Evolutionary conservation across 2,888 invertebrate species (phyloP), one percentile per base, ranked within the genome.

Genomic region (Drosophila limbata): DNA sequence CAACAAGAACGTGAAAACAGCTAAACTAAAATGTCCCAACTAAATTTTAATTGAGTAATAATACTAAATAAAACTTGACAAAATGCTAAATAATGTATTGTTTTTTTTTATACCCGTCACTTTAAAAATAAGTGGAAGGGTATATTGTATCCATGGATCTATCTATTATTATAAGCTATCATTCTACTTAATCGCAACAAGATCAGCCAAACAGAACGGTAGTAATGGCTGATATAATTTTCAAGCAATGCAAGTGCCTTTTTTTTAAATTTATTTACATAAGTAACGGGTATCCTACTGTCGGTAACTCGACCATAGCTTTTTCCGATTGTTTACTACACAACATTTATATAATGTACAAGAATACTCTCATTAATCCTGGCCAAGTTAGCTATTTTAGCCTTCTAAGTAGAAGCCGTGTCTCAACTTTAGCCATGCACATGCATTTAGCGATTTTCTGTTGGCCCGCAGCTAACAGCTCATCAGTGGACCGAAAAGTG

Each of bases 41-140:
- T 85, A 81, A 81, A 84, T 88, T 88, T 85, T 88, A 85, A 88
- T 83, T 88, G 88, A 88, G 78, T 88, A 85, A 83, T 85, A 81
- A 73, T 83, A 71, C 63, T 80, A 78, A 88, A 88, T 81, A 85
- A 77, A 85, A 81, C 62, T 68, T 74, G 61, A 69, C 45, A 77
- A 73, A 77, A 73, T 77, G 73, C 73, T 60, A 62, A 57, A 56
- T 53, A 53, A 10, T 8, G 0, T 4, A 19, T 19, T 53, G 21
- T 52, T 52, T 52, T 28, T 28, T 28, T 28, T 21, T 21, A 21
- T n/a, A n/a, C n/a, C n/a, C n/a, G n/a, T n/a, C n/a, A n/a, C n/a
- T n/a, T n/a, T n/a, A n/a, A n/a, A n/a, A n/a, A n/a, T n/a, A n/a
- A n/a, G n/a, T n/a, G n/a, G n/a, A n/a, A n/a, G 4, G 21, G 25